Conservation (phyloP, 1,140 invertebrate species). For the Nasonia longicornis region DNA sequence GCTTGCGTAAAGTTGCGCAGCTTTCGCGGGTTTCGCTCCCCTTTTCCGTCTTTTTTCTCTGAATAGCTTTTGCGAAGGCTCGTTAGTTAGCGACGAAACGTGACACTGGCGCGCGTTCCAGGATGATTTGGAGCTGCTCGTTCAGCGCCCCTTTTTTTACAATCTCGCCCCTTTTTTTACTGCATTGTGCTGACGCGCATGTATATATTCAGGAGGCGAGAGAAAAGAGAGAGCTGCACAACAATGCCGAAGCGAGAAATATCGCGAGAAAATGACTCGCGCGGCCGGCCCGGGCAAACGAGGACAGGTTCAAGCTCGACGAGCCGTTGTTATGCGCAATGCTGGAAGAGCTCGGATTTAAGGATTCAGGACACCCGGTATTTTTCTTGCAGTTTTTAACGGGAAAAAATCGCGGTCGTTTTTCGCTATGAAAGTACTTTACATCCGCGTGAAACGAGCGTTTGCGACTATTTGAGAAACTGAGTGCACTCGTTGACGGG, state of each 20-base stretch:
- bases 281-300: neutral
- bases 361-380: neutral
- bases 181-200: neutral
- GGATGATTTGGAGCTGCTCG: slow-evolving; percentile 3
- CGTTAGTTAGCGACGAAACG: slow-evolving; percentile 10
- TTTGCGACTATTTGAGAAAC: no score
- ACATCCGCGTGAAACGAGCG: neutral
- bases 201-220: neutral
- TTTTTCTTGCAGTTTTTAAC: neutral
- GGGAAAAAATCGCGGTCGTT: neutral
- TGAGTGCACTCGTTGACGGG: no score
- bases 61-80: neutral
- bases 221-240: neutral
- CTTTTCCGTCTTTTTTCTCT: neutral
- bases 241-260: slow-evolving; percentile 30
- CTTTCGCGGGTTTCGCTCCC: neutral
- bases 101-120: neutral
- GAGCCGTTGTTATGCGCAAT: neutral
- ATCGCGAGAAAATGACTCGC: slow-evolving; percentile 35
- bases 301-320: slow-evolving; percentile 6
- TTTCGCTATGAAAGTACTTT: neutral
- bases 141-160: neutral
- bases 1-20: neutral
- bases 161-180: slow-evolving; percentile 1
- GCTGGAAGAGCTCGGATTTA: neutral